Evolutionary conservation across 2,888 invertebrate species (phyloP), one percentile per base, ranked within the genome.

Genomic region (Dysmachus trigonus): DNA sequence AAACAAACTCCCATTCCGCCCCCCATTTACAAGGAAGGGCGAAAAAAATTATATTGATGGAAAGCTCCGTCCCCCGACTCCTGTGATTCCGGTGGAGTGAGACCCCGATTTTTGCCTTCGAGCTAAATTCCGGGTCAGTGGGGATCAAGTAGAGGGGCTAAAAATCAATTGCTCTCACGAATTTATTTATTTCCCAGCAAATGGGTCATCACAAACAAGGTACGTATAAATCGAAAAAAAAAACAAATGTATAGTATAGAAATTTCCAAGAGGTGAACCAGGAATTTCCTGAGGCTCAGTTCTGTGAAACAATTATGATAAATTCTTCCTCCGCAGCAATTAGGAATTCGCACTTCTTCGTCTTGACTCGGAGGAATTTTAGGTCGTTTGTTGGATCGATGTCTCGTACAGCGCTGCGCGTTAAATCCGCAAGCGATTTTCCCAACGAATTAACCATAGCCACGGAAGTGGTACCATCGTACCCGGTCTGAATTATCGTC

Each of bases 281-380:
- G 38, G 38, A 47, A 47, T 47, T 47, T 47, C n/a, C n/a, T 47
- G 47, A 47, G 47, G 3, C 18, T 47, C 27, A 27, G 1, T 7
- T 38, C 30, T 47, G 73, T 4, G 18, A 31, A 27, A 91, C 91
- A n/a, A 91, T 89, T 74, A 91, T 89, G 5, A 91, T 92, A 86
- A 91, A 91, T 2, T 90, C 88, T 0, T 89, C 88, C 85, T 91
- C 90, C 0, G 91, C 90, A 0, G 90, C 91, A 33, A 92, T 89
- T 10, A 92, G 88, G 87, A 90, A 91, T 87, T 92, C 92, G 47
- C 88, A 89, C 86, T 91, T 91, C 72, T 90, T 89, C 8, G 92
- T 91, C n/a, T 87, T 89, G n/a, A 92, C 89, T 3, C 92, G 89
- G 72, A 92, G 86, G 87, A 90, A 92, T 53, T 87, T 88, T 10